Conservation (phyloP, 2,888 invertebrate genomes). For the Idaea straminata region DNA sequence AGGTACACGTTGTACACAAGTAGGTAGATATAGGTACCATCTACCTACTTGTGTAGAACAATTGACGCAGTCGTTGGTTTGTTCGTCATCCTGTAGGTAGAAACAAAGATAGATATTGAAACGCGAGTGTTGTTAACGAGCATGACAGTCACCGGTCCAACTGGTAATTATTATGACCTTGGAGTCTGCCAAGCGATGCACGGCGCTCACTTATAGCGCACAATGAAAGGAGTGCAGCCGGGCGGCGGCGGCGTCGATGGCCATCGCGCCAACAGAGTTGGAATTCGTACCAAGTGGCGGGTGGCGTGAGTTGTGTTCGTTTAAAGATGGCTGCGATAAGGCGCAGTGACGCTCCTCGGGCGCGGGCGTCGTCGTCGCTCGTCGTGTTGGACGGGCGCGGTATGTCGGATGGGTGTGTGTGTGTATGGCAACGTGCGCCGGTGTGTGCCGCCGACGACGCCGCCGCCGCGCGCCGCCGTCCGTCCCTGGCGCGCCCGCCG, state of each 20-base stretch:
- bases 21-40: constrained; percentile 13
- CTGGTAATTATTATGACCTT: constrained; percentile 72
- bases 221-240: constrained; percentile 68
- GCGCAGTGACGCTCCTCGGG: constrained; percentile 73
- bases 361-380: constrained; percentile 74
- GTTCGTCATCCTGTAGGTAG: constrained; percentile 13
- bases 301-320: constrained; percentile 74
- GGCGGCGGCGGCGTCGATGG: constrained; percentile 39
- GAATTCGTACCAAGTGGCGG: constrained; percentile 72
- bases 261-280: constrained; percentile 59
- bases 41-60: neutral
- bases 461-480: constrained; percentile 50
- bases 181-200: constrained; percentile 50
- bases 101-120: constrained; percentile 19
- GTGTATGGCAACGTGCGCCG: constrained; percentile 46
- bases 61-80: constrained; percentile 12
- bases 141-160: constrained; percentile 56
- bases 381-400: constrained; percentile 67
- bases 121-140: constrained; percentile 48
- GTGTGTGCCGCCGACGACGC: constrained; percentile 63
- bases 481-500: constrained; percentile 33
- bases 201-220: constrained; percentile 42
- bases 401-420: constrained; percentile 61
- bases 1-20: constrained; percentile 4
- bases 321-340: constrained; percentile 79